Conservation (phyloP, 2,797 vertebrate genomes). For the Aldrovandia affinis region DNA sequence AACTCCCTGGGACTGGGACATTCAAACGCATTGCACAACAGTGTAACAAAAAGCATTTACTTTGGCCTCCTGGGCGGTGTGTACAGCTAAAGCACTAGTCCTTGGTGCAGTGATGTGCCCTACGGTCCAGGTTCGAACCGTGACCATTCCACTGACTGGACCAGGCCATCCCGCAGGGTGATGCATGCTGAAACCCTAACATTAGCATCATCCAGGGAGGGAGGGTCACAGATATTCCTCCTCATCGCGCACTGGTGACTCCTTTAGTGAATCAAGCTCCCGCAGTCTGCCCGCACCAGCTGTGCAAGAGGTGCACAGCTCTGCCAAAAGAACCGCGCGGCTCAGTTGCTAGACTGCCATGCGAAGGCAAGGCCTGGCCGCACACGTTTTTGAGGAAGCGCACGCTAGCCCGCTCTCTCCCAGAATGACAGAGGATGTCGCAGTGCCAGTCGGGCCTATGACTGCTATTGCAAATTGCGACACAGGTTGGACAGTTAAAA, state of each 20-base stretch:
- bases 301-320: too few relatives aligned
- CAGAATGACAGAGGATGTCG: too few relatives aligned
- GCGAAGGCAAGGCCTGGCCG: not conserved
- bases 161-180: not conserved
- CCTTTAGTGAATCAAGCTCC: not conserved
- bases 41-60: not conserved
- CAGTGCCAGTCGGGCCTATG: too few relatives aligned
- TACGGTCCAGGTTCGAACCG: not conserved
- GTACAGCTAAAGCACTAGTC: not conserved
- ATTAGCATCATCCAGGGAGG: conserved; percentile 74
- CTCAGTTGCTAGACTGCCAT: not conserved
- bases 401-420: too few relatives aligned
- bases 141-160: not conserved
- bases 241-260: not conserved
- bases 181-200: conserved; percentile 63
- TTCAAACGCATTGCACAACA: not conserved
- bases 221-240: not conserved
- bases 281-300: not conserved
- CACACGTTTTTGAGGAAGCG: not conserved
- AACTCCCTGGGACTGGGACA: not conserved
- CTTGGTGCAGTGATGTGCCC: not conserved
- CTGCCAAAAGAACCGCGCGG: too few relatives aligned
- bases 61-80: not conserved
- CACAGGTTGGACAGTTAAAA: too few relatives aligned
- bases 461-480: too few relatives aligned